These are phyloP conservation scores for Perizoma affinitatum DNA, from an alignment of 2,888 invertebrate species.

Conservation along the genomic window DNA sequence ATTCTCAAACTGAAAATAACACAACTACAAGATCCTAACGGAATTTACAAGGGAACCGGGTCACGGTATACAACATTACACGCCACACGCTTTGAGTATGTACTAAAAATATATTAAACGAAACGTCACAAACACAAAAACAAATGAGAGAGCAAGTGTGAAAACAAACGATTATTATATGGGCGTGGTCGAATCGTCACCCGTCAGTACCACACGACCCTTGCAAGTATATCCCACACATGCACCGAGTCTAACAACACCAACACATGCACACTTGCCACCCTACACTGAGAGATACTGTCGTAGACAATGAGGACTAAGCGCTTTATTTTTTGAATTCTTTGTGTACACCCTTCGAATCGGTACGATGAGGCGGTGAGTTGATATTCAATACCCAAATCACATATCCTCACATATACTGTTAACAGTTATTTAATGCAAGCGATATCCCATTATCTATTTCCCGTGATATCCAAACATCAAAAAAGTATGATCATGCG, in stretches of 20 bases:
- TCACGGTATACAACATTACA: too few relatives aligned
- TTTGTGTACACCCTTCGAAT: constrained; percentile 62
- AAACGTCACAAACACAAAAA: constrained; percentile 27
- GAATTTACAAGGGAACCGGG: too few relatives aligned
- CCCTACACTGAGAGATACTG: constrained; percentile 58
- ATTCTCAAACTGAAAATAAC: too few relatives aligned
- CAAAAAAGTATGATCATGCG: too few relatives aligned
- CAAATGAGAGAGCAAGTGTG: constrained; percentile 48
- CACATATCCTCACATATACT: constrained; percentile 12
- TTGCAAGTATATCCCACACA: constrained; percentile 39
- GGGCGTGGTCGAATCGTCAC: constrained; percentile 71
- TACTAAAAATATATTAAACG: constrained; percentile 5
- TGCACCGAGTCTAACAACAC: constrained; percentile 43
- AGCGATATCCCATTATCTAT: constrained; percentile 1
- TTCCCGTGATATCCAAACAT: too few relatives aligned
- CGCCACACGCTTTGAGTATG: too few relatives aligned
- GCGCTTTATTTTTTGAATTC: constrained; percentile 78
- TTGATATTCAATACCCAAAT: constrained; percentile 10
- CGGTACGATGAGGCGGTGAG: constrained; percentile 46
- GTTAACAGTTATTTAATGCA: constrained; percentile 7
- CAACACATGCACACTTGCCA: constrained; percentile 56
- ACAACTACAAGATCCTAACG: too few relatives aligned
- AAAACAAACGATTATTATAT: constrained; percentile 68
- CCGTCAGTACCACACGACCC: constrained; percentile 67
- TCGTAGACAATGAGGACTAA: constrained; percentile 71